phyloP scores from a whole-genome alignment of 2,888 invertebrate species.

The Rhagonycha fulva region DNA sequence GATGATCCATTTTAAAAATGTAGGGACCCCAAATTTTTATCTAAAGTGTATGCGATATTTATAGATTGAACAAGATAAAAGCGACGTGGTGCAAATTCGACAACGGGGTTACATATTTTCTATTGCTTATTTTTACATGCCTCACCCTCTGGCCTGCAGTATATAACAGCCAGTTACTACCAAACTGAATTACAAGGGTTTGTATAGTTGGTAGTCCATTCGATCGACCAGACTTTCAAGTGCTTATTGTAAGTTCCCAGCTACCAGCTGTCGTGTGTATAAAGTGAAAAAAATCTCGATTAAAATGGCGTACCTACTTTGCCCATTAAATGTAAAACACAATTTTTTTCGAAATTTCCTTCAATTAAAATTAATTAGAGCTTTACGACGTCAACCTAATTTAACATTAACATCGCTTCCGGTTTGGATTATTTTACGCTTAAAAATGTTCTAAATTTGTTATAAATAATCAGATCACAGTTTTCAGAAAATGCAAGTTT shows the following conservation, averaged over 20 bases:
- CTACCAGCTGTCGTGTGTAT: constrained; percentile 37
- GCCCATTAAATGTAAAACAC: not conserved
- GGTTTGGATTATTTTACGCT: too few relatives aligned
- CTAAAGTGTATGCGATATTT: not conserved
- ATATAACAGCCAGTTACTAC: constrained; percentile 36
- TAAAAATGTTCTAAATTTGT: too few relatives aligned
- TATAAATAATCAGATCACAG: too few relatives aligned
- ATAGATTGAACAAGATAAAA: constrained; percentile 17
- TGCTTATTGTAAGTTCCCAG: constrained; percentile 35
- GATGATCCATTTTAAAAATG: not conserved
- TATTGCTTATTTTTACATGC: constrained; percentile 17
- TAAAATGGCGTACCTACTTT: constrained; percentile 10
- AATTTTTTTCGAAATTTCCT: not conserved
- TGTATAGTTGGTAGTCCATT: constrained; percentile 31
- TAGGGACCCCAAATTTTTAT: not conserved
- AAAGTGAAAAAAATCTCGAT: constrained; percentile 20
- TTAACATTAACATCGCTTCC: not conserved
- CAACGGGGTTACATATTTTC: constrained; percentile 14
- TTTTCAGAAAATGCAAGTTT: too few relatives aligned
- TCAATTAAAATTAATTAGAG: not conserved
- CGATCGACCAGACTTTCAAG: constrained; percentile 40
- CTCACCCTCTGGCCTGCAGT: constrained; percentile 25
- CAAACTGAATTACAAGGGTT: constrained; percentile 37
- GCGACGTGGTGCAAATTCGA: constrained; percentile 31
- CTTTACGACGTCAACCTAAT: not conserved